These are phyloP conservation scores for Lanius collurio DNA, from an alignment of 2,113 vertebrate species.

Conservation along the genomic window DNA sequence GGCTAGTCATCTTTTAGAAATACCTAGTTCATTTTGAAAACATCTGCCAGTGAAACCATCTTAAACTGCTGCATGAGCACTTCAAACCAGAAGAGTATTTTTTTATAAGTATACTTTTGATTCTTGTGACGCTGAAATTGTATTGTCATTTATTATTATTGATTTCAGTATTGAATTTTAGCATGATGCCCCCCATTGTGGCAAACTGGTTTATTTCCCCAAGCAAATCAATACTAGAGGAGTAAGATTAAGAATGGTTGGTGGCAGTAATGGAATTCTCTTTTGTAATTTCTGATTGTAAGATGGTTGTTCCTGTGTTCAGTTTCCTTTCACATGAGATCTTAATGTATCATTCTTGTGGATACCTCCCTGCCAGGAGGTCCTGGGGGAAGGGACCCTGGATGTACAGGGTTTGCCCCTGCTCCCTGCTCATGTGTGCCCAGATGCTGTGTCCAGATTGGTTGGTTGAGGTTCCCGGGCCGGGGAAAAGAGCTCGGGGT, in stretches of 20 bases:
- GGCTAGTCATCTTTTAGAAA: background rate
- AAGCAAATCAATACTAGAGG: slow-evolving; percentile 35
- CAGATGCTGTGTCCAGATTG: no score
- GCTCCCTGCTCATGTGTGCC: no score
- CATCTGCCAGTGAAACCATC: background rate
- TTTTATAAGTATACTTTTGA: background rate
- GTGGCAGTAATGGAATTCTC: background rate
- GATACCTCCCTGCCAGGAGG: no score
- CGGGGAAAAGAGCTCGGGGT: no score
- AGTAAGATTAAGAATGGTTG: background rate
- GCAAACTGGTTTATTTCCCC: slow-evolving; percentile 27
- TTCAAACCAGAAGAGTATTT: background rate
- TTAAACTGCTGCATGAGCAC: background rate
- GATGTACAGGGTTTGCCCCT: no score
- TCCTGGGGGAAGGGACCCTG: no score
- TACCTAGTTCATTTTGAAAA: background rate
- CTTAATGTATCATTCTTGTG: background rate
- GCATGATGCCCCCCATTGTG: background rate
- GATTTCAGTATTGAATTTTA: slow-evolving; percentile 46
- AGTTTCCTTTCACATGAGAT: background rate
- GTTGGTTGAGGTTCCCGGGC: no score
- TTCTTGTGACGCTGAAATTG: background rate
- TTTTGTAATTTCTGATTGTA: background rate
- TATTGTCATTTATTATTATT: slow-evolving; percentile 31
- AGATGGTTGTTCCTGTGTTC: background rate